Evolutionary conservation across 2,113 vertebrate genomes (phyloP).

Genomic region (Cheirogaleus medius): DNA sequence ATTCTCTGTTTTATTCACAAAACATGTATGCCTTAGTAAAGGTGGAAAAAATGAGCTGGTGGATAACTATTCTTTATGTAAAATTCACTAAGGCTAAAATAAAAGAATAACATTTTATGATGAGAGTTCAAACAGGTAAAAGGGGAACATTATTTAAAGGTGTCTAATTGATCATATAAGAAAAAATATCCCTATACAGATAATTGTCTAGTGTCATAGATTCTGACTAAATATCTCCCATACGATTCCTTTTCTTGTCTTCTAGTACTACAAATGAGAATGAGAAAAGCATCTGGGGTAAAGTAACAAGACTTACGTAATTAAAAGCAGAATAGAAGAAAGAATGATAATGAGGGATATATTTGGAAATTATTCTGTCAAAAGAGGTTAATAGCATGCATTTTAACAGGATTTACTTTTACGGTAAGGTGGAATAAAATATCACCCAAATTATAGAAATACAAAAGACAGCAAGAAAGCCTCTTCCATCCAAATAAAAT

Average conservation of each 20-base stretch:
- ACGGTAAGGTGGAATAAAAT: not conserved
- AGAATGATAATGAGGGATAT: not conserved
- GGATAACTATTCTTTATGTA: not conserved
- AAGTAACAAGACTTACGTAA: not conserved
- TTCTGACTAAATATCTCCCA: not conserved
- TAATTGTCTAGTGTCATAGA: not conserved
- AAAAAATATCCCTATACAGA: not conserved
- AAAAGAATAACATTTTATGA: not conserved
- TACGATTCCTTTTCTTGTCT: not conserved
- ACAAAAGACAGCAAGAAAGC: not conserved
- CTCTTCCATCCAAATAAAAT: not conserved
- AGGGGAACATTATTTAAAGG: not conserved
- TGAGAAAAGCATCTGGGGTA: not conserved
- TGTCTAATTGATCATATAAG: not conserved
- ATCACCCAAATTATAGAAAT: not conserved
- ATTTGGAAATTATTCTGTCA: not conserved
- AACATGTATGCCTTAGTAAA: not conserved
- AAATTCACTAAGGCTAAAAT: not conserved
- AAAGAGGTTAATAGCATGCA: not conserved
- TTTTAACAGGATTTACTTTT: not conserved
- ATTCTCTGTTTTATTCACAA: not conserved
- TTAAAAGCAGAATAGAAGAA: not conserved
- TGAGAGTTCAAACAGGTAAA: not conserved
- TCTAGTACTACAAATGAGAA: not conserved
- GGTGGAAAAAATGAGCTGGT: not conserved